Evolutionary conservation across 2,113 vertebrate species (phyloP).

Genomic region (Trogon surrucura): DNA sequence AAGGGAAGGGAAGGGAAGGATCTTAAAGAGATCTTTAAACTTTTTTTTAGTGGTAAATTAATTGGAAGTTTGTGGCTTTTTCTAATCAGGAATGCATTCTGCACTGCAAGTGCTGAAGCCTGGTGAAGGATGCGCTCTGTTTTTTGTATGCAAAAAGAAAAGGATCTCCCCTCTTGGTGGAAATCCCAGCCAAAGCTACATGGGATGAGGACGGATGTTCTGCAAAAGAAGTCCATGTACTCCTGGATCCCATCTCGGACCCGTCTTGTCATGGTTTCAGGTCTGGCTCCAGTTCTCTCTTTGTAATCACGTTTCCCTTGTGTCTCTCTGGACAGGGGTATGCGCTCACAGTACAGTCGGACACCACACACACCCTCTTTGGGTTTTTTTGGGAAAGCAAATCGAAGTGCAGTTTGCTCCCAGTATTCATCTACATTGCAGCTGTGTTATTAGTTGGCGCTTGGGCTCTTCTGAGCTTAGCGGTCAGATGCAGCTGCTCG

Average conservation of each 20-base stretch:
- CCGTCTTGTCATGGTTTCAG: neutral
- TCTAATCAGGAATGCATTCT: neutral
- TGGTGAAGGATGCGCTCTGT: neutral
- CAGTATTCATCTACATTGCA: neutral
- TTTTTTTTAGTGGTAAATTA: neutral
- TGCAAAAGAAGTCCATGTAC: neutral
- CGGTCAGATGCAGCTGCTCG: conserved; percentile 14
- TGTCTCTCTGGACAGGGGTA: accelerated
- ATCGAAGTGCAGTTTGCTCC: neutral
- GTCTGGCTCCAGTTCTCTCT: neutral
- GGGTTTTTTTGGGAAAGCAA: neutral
- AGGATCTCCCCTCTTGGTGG: neutral
- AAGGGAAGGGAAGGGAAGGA: too few relatives aligned
- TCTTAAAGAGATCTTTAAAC: neutral
- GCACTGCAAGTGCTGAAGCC: neutral
- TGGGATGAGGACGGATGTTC: neutral
- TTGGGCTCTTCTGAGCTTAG: neutral
- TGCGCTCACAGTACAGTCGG: accelerated
- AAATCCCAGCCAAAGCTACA: neutral
- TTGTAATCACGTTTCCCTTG: neutral
- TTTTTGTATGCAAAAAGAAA: neutral
- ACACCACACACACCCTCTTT: accelerated
- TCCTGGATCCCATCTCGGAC: neutral
- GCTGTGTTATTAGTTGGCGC: neutral
- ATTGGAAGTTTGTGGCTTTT: neutral